Evolutionary conservation across 2,113 vertebrate species (phyloP).

Genomic region (Orthonyx spaldingii): DNA sequence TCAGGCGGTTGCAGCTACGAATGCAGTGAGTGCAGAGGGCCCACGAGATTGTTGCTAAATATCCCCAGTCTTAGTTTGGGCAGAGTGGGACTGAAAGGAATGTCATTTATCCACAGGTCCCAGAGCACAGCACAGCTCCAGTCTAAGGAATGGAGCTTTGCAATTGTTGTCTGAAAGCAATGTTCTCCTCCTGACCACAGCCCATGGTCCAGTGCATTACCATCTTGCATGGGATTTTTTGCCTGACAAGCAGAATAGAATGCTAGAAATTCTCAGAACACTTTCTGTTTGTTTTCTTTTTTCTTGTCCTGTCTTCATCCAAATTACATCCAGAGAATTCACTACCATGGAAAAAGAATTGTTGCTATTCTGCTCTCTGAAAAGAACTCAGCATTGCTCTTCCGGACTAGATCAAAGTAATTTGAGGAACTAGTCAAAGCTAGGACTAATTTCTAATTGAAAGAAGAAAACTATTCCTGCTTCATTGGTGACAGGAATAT

Average conservation of each 20-base stretch:
- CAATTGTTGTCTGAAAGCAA: neutral
- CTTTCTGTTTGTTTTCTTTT: neutral
- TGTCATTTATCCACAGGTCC: neutral
- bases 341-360: neutral
- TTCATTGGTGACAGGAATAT: neutral
- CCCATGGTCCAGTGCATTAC: neutral
- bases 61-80: neutral
- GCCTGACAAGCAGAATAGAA: neutral
- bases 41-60: neutral
- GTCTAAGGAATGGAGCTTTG: neutral
- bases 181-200: neutral
- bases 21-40: neutral
- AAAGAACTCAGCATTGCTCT: neutral
- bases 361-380: neutral
- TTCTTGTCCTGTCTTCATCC: neutral
- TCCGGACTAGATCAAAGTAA: neutral
- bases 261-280: neutral
- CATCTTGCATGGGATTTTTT: neutral
- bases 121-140: neutral
- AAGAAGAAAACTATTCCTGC: neutral
- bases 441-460: neutral
- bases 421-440: neutral
- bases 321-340: neutral
- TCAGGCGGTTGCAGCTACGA: neutral
- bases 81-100: neutral